phyloP scores from a whole-genome alignment of 2,113 vertebrate species.

The Prionailurus viverrinus region DNA sequence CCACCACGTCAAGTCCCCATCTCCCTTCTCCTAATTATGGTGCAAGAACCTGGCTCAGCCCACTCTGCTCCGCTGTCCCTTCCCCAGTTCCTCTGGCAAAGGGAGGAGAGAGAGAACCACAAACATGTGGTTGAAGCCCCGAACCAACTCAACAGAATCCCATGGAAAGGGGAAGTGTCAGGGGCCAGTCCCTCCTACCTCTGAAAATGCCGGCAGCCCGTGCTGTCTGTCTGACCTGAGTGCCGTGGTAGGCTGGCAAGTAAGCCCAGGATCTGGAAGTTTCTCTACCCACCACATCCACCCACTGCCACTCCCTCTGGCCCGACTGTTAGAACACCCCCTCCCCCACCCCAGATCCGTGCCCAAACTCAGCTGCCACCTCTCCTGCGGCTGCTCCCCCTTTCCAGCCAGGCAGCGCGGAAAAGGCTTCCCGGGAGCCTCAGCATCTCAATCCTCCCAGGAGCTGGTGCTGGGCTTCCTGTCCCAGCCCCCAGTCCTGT shows the following conservation, averaged over 20 bases:
- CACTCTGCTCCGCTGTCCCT: not conserved
- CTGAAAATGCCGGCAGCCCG: not conserved
- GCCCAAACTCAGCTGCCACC: not conserved
- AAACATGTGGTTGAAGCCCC: not conserved
- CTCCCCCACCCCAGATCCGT: not conserved
- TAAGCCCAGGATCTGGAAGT: not conserved
- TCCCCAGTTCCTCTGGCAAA: not conserved
- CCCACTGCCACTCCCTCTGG: not conserved
- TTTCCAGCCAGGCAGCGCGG: not conserved
- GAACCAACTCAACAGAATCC: not conserved
- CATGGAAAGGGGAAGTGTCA: not conserved
- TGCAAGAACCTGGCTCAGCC: not conserved
- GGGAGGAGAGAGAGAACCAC: not conserved
- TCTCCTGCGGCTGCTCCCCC: not conserved
- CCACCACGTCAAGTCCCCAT: not conserved
- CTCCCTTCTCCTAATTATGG: not conserved
- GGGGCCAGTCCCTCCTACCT: not conserved
- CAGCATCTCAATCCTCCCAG: not conserved
- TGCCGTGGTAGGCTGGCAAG: fast-evolving
- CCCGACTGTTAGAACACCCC: not conserved
- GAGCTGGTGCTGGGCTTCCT: not conserved
- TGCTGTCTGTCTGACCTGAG: not conserved
- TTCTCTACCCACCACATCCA: not conserved
- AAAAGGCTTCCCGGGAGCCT: not conserved
- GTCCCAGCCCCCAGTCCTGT: not conserved